A percentile compares a stretch with the other conserved stretches of the same genome.
phyloP scores from a whole-genome alignment of 1,140 invertebrate genomes.

The Akabosia matsudoensis region DNA sequence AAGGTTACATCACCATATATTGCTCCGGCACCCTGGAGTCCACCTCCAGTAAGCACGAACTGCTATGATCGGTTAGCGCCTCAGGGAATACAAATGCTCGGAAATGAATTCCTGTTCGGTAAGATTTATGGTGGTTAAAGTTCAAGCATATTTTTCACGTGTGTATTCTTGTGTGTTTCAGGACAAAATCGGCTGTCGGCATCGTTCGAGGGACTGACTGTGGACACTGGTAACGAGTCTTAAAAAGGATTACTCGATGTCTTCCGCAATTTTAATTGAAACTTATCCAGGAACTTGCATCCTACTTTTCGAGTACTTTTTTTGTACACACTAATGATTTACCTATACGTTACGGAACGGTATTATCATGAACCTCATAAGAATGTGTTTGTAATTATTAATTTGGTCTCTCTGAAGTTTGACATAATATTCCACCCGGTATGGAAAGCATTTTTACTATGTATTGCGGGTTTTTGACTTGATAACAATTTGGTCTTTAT shows the following conservation, averaged over 20 bases:
- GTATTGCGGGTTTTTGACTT: too few species aligned
- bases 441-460: too few species aligned
- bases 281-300: too few species aligned
- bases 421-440: too few species aligned
- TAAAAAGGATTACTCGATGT: not conserved
- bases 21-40: not conserved
- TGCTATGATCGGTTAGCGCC: not conserved
- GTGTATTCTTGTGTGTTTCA: not conserved
- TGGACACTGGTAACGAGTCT: not conserved
- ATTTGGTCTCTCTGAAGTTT: too few species aligned
- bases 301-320: too few species aligned
- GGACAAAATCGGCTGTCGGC: not conserved
- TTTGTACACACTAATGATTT: too few species aligned
- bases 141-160: not conserved
- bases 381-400: too few species aligned
- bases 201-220: conserved; percentile 2
- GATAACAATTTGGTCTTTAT: too few species aligned
- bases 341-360: too few species aligned
- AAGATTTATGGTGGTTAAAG: not conserved
- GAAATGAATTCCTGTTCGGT: conserved; percentile 17
- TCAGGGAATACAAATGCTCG: not conserved
- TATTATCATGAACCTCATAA: too few species aligned
- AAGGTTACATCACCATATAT: not conserved
- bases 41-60: not conserved
- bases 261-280: too few species aligned